A percentile compares a stretch with the other conserved stretches of the same genome.
Conservation (phyloP, 2,888 invertebrate species). For the Marronus borbonicus region DNA sequence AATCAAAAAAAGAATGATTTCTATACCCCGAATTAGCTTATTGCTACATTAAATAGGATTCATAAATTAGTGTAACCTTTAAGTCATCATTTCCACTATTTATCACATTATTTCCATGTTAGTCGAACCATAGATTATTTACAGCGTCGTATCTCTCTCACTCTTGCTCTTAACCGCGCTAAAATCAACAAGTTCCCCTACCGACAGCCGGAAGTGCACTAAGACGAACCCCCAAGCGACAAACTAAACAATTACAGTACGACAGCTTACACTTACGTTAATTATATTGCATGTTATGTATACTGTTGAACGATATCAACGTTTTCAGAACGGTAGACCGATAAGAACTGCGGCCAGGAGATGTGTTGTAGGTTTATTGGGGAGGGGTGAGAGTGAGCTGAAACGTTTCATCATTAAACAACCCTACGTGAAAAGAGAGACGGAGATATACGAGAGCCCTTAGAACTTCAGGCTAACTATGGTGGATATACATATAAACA, state of each 20-base stretch:
- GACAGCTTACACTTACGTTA: not conserved
- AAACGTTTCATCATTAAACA: slow-evolving; percentile 38
- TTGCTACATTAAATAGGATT: too few species aligned
- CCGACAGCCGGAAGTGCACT: not conserved
- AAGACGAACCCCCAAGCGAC: not conserved
- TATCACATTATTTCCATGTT: too few species aligned
- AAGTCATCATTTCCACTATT: too few species aligned
- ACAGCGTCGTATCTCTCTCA: not conserved
- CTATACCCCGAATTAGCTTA: too few species aligned
- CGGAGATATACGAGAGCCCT: not conserved
- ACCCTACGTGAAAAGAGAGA: slow-evolving; percentile 29
- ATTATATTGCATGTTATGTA: not conserved
- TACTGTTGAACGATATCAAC: slow-evolving; percentile 15
- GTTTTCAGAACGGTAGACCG: slow-evolving; percentile 43
- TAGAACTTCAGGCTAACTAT: not conserved
- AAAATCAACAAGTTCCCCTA: slow-evolving; percentile 24
- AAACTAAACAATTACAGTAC: slow-evolving; percentile 3
- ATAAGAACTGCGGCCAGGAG: slow-evolving; percentile 43
- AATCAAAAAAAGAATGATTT: too few species aligned
- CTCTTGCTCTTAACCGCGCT: not conserved
- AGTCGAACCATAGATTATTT: not conserved
- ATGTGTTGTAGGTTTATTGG: slow-evolving; percentile 42
- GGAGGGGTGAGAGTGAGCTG: slow-evolving; percentile 43
- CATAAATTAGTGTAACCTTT: too few species aligned
- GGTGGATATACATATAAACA: not conserved